These are phyloP conservation scores for Neodiprion pinetum DNA, from an alignment of 1,140 invertebrate species.

Conservation along the genomic window DNA sequence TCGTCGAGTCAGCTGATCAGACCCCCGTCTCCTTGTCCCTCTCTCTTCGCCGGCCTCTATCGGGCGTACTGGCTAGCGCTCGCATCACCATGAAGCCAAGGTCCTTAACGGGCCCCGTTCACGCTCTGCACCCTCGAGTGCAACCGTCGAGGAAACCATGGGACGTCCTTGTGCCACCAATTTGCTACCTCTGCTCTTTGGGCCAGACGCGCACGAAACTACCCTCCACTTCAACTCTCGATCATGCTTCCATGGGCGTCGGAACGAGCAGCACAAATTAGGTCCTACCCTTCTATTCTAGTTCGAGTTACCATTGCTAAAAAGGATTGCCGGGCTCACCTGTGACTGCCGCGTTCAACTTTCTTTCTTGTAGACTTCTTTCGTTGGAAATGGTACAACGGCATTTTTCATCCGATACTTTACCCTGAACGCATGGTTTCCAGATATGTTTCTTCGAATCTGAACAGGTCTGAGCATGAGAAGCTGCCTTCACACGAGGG, in stretches of 20 bases:
- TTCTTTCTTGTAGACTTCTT: too few species aligned
- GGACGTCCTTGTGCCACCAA: slow-evolving; percentile 14
- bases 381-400: too few species aligned
- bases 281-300: too few species aligned
- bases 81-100: slow-evolving; percentile 39
- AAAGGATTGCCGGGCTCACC: too few species aligned
- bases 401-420: too few species aligned
- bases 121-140: slow-evolving; percentile 4
- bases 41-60: slow-evolving; percentile 3
- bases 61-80: neutral
- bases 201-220: neutral
- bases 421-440: too few species aligned
- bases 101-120: slow-evolving; percentile 30
- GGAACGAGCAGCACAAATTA: neutral
- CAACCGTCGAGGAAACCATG: slow-evolving; percentile 21
- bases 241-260: slow-evolving; percentile 2
- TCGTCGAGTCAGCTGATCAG: slow-evolving; percentile 42
- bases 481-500: too few species aligned
- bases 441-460: too few species aligned
- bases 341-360: too few species aligned
- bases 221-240: neutral
- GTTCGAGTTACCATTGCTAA: too few species aligned
- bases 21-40: neutral
- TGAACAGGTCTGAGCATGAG: too few species aligned
- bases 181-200: slow-evolving; percentile 2